These are phyloP conservation scores for Drosophila mulleri DNA, from an alignment of 2,888 invertebrate genomes.

Conservation along the genomic window DNA sequence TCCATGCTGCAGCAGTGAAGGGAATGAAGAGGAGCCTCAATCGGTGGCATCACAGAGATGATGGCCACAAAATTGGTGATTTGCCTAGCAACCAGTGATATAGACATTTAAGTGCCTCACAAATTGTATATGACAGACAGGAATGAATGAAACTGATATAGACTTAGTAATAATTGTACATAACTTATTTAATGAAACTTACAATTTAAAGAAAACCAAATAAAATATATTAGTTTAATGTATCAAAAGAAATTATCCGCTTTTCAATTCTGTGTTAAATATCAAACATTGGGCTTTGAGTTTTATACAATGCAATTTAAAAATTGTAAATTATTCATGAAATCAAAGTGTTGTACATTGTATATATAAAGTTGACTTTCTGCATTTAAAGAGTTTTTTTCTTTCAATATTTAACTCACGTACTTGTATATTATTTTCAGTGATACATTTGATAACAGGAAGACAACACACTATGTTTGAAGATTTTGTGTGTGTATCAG, in stretches of 20 bases:
- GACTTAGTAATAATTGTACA: conserved; percentile 56
- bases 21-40: neutral
- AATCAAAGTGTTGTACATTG: neutral
- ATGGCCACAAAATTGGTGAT: conserved; percentile 51
- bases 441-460: neutral
- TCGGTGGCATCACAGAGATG: neutral
- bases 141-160: conserved; percentile 11
- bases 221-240: conserved; percentile 20
- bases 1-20: conserved; percentile 56
- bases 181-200: conserved; percentile 26
- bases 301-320: too few relatives aligned
- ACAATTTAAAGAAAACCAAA: conserved; percentile 20
- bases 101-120: conserved; percentile 59
- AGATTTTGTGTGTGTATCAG: neutral
- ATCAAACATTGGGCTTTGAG: too few relatives aligned
- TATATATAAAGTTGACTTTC: neutral
- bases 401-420: too few relatives aligned
- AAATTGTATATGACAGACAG: conserved; percentile 55
- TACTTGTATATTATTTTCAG: neutral
- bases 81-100: conserved; percentile 77
- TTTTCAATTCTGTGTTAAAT: neutral
- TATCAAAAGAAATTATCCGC: neutral
- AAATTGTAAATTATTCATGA: neutral
- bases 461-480: neutral
- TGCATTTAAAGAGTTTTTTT: neutral